Base-by-base conservation (phyloP, 1,140 invertebrate species). In the Papilio machaon region DNA sequence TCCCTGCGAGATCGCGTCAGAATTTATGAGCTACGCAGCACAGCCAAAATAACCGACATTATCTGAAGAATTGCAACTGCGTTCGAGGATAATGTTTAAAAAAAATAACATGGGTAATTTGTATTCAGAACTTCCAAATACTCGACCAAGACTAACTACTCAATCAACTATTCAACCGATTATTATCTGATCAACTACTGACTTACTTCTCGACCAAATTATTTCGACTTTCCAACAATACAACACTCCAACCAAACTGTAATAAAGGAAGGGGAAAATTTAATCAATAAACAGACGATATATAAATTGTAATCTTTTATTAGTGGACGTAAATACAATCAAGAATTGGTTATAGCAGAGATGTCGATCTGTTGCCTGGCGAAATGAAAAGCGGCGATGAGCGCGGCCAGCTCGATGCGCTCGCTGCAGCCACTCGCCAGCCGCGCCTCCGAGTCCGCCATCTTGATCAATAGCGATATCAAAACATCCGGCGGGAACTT, bases 391-490 rank as follows among this genome's bases (percentile, higher is more conserved):
- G 97, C 96, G 67, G 97, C 95, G 46, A 99, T 96, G 19, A 98
- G 94, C 17, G 97, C 95, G 84, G 97, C 97, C n/a, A 98, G 94
- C 94, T 99, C 98, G 60, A 98, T 96, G 79, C 97, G 96, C 95
- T 99, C 98, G 91, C 96, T 97, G 77, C 97, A 97, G 70, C 98
- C 98, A 80, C 95, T 95, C 1, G 97, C 94, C 19, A 98, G 93
- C 73, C 97, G 95, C 90, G 97, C 96, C 94, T 99, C 98, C 82
- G 98, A 96, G 85, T 98, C 96, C 11, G 97, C 96, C 96, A 99
- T 96, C 92, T 97, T 97, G 74, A 97, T 96, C 58, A 98, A 89
- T 23, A 99, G 91, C 84, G 96, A 95, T 73, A 97, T 96, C 84
- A 98, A 91, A 46, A 98, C 95, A 52, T 96, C 95, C 73, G 96